Evolutionary conservation across 2,113 vertebrate genomes (phyloP).

Genomic region (Triplophysa siluroides): DNA sequence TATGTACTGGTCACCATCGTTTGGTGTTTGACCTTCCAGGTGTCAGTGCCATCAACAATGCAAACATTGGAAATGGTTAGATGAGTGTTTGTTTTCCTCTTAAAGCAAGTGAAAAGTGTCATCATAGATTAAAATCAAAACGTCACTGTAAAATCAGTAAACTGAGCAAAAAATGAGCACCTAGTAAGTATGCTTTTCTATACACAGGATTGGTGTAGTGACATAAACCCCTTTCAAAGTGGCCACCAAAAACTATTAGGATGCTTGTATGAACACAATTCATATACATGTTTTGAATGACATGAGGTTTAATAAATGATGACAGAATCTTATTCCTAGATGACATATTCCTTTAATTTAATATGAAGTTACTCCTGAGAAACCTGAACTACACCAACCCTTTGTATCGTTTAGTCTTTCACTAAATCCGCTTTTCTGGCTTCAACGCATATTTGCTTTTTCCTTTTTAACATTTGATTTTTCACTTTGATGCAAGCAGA

Average conservation of each 20-base stretch:
- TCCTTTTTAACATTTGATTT: not conserved
- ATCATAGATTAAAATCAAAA: not conserved
- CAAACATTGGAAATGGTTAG: slow-evolving; percentile 48
- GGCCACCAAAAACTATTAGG: no score
- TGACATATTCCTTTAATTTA: no score
- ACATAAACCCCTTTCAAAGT: not conserved
- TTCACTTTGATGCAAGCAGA: not conserved
- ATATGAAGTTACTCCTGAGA: no score
- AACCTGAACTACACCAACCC: not conserved
- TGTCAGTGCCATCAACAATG: not conserved
- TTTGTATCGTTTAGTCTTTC: not conserved
- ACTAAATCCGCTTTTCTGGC: not conserved
- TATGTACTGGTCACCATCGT: not conserved
- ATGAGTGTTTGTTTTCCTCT: slow-evolving; percentile 19
- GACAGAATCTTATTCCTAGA: no score
- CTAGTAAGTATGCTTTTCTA: not conserved
- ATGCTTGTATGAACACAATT: no score
- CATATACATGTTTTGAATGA: no score
- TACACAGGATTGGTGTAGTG: not conserved
- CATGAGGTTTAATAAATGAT: no score
- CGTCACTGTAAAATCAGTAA: not conserved
- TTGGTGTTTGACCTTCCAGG: slow-evolving; percentile 63
- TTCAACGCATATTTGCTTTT: not conserved
- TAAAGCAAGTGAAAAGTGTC: not conserved
- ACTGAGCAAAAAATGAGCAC: not conserved